These are phyloP conservation scores for Platycheirus rosarum DNA, from an alignment of 2,888 invertebrate genomes.

Conservation along the genomic window DNA sequence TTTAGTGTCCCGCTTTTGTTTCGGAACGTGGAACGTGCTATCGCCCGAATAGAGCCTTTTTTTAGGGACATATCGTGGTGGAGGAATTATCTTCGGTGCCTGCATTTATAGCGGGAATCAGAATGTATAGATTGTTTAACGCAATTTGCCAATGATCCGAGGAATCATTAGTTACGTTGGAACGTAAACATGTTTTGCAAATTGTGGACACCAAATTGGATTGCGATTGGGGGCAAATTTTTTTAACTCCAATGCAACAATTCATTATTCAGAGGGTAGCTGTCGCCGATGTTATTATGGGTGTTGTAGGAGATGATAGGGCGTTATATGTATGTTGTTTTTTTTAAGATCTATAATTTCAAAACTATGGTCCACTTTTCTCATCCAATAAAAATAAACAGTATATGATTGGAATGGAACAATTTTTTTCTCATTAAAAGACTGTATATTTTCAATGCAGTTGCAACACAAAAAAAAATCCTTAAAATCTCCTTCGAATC, in stretches of 20 bases:
- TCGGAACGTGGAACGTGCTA: constrained; percentile 35
- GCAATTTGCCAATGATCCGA: constrained; percentile 55
- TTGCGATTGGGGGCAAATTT: neutral
- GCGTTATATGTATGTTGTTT: too few relatives aligned
- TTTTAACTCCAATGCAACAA: too few relatives aligned
- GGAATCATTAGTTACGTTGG: constrained; percentile 65
- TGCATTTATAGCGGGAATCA: constrained; percentile 20
- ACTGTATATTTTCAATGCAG: too few relatives aligned
- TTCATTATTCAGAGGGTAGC: neutral
- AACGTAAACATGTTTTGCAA: constrained; percentile 67
- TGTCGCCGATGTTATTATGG: neutral
- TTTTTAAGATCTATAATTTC: too few relatives aligned
- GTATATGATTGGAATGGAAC: too few relatives aligned
- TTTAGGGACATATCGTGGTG: constrained; percentile 13
- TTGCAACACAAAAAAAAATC: too few relatives aligned
- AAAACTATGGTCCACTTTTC: too few relatives aligned
- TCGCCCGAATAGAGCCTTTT: constrained; percentile 26
- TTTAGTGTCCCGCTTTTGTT: constrained; percentile 49
- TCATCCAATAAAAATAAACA: too few relatives aligned
- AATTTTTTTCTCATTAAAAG: too few relatives aligned
- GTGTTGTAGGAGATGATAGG: neutral
- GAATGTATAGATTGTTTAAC: constrained; percentile 64
- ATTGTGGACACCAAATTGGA: constrained; percentile 2
- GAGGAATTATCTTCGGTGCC: too few relatives aligned
- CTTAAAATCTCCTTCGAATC: too few relatives aligned